Conservation (phyloP, 2,113 vertebrate genomes). For the Laticauda colubrina region DNA sequence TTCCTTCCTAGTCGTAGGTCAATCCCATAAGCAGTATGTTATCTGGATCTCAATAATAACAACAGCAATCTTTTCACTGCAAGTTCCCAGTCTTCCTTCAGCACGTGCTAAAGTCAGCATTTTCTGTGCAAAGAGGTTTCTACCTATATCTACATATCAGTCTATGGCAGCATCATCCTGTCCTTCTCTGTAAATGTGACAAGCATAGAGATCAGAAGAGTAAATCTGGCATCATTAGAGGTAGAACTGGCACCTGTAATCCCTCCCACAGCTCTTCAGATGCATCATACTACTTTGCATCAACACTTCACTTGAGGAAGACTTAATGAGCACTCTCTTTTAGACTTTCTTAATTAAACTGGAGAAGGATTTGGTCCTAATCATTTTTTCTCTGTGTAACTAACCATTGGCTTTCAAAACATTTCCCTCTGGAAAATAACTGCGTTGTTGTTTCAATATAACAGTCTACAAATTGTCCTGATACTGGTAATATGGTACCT, state of each 20-base stretch:
- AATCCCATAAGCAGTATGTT: neutral
- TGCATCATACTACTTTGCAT: neutral
- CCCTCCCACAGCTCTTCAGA: neutral
- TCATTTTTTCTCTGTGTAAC: neutral
- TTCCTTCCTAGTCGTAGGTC: neutral
- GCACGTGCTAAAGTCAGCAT: neutral
- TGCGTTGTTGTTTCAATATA: neutral
- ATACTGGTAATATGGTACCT: neutral
- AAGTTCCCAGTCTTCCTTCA: neutral
- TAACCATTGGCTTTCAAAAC: neutral
- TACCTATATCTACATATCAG: neutral
- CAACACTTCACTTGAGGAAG: neutral
- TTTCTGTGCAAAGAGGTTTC: neutral
- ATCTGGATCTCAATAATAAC: neutral
- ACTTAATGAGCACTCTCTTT: neutral
- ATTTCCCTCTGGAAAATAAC: neutral
- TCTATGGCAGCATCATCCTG: neutral
- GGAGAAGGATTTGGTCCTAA: neutral
- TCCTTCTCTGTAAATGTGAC: neutral
- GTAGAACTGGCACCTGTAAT: neutral
- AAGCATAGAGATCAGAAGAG: neutral
- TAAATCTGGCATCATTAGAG: neutral
- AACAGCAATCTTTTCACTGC: neutral
- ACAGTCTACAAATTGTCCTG: neutral
- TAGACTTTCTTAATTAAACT: neutral